Conservation (phyloP, 2,113 vertebrate species). For the Perca schrenkii region DNA sequence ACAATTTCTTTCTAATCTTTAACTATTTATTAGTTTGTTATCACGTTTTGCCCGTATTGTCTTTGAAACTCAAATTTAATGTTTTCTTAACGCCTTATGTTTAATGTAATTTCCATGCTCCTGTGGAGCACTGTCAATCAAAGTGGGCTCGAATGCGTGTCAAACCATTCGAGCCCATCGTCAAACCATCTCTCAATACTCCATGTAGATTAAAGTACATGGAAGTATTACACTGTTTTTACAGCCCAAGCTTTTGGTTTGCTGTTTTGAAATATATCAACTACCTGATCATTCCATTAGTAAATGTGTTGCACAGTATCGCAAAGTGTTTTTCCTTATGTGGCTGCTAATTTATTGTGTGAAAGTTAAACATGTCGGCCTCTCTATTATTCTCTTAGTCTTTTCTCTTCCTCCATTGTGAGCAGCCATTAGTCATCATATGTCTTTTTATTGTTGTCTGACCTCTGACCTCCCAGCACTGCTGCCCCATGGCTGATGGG, state of each 20-base stretch:
- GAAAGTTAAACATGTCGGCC: background rate
- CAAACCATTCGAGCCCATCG: no score
- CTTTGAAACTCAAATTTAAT: no score
- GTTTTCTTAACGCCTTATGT: no score
- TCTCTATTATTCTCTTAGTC: background rate
- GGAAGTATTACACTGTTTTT: background rate
- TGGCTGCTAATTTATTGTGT: background rate
- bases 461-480: conserved; percentile 26
- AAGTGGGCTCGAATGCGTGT: background rate
- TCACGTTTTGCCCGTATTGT: no score
- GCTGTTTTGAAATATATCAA: background rate
- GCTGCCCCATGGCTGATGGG: conserved; percentile 31
- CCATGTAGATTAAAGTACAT: background rate
- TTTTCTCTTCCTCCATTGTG: background rate
- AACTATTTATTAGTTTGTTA: no score
- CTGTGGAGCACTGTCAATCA: background rate
- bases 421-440: conserved; percentile 35
- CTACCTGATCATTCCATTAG: background rate
- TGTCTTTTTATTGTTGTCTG: conserved; percentile 31
- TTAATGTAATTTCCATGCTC: no score
- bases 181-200: background rate
- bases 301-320: background rate
- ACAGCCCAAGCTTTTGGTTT: background rate
- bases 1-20: no score
- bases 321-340: background rate